Base-by-base conservation (phyloP, 2,888 invertebrate species). In the Melanostoma mellinum region DNA sequence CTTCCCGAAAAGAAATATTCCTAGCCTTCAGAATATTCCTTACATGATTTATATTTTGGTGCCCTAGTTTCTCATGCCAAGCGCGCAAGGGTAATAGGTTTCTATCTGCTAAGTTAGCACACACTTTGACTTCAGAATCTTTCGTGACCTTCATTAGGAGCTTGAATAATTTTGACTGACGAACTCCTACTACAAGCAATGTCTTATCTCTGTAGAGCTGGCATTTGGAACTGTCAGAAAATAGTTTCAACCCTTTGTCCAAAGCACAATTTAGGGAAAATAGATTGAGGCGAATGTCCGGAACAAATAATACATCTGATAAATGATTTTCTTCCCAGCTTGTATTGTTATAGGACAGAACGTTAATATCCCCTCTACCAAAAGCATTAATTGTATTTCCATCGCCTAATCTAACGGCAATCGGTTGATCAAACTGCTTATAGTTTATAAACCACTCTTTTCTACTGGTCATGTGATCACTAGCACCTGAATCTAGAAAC, bases 21-120 rank as follows among this genome's bases (percentile, higher is more conserved):
- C n/a, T n/a, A n/a, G n/a, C n/a, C 8, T 55, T 68, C 6, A 87
- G 73, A 4, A 86, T 46, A 42, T 72, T 68, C 65, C 79, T 84
- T 4, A 86, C 85, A 32, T 87, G 85, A 4, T 33, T 38, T 20
- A 86, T 72, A 48, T 85, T 79, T 72, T 87, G 87, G 55, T 86
- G 86, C 5, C 75, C 76, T 33, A 88, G 40, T 8, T 86, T 40
- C 46, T 86, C 87, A 74, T 87, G 87, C 87, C 87, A 88, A 2
- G 82, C 10, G 46, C 86, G 63, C 36, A 85, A 42, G 6, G 76
- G 20, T 30, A 3, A 63, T 56, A 78, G 63, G 9, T 60, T 52
- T 56, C 52, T 55, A 30, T 58, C 67, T 35, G 74, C 73, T 38
- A 44, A 9, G 38, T 71, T 69, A 10, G 60, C 72, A 48, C 30